phyloP scores from a whole-genome alignment of 2,113 vertebrate genomes.

The Elaphurus davidianus region DNA sequence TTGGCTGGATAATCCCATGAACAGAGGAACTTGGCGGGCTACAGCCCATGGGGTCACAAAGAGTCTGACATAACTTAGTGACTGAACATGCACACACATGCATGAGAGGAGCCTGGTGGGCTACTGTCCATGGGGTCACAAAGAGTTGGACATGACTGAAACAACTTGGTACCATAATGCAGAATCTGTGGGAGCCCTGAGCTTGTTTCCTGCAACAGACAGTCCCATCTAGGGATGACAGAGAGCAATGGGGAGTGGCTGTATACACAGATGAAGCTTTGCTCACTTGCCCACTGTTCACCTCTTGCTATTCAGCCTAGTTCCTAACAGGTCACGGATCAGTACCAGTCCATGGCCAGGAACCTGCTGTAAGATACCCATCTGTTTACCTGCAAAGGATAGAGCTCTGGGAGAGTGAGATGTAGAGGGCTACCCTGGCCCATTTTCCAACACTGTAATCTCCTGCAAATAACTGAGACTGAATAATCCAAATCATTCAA shows the following conservation, averaged over 20 bases:
- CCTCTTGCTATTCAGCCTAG: not conserved
- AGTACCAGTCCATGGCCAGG: not conserved
- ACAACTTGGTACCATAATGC: not conserved
- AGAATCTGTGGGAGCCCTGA: not conserved
- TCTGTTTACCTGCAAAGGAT: not conserved
- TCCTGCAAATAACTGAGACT: not conserved
- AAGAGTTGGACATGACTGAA: not conserved
- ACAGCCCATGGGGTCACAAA: not conserved
- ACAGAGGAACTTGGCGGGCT: not conserved
- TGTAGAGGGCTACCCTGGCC: not conserved
- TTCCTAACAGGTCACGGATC: not conserved
- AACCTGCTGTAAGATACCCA: not conserved
- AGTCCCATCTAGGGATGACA: not conserved
- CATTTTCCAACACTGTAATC: not conserved
- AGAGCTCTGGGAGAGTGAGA: not conserved
- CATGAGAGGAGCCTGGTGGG: not conserved
- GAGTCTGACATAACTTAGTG: not conserved
- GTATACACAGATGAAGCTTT: not conserved
- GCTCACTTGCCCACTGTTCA: not conserved
- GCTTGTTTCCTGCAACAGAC: not conserved
- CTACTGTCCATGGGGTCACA: not conserved
- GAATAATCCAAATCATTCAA: not conserved
- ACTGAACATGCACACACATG: accelerated
- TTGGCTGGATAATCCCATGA: not conserved
- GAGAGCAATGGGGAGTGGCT: not conserved